Base-by-base conservation (phyloP, 2,888 invertebrate species). In the Nephrocerus scutellatus region DNA sequence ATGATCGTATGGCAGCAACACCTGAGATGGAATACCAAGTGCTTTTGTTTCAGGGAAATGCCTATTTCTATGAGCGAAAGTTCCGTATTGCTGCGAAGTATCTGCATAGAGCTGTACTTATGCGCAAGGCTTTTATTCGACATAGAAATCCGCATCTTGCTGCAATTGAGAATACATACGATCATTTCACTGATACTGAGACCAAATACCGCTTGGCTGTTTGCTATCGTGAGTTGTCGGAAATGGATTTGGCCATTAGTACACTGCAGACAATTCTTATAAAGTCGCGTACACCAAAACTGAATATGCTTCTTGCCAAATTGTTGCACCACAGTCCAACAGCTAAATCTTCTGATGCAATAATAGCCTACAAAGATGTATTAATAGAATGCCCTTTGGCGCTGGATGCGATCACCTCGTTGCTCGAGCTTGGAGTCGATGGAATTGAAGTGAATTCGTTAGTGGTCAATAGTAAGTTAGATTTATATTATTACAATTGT, bases 301-400 rank as follows among this genome's bases (percentile, higher is more conserved):
- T 86, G 4, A 84, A 87, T 57, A 78, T 86, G 76, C 78, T 85
- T 9, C 62, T 88, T 36, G 87, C 81, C 5, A 79, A 80, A 59
- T 71, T 87, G 49, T 82, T 82, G 51, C 76, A 78, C 51, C 75
- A 79, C 45, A 73, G 74, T 39, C 82, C 82, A 9, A 46, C 53
- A 6, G 47, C 52, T 1, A 77, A 78, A 70, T 82, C 82, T 51
- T 66, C 80, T 34, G 79, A 81, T 12, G 85, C 85, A 0, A 77
- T 82, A 33, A 74, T 79, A 3, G 79, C 81, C 20, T 88, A 81
- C 59, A 86, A 84, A 60, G 87, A 87, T 68, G 84, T 87, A 8
- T 59, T 89, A 31, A 74, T 79, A 48, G 80, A 80, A 53, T 80
- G 80, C 56, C 86, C 87, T 1, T 68, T 85, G 59, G 82, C 86